These are phyloP conservation scores for Microcebus lehilahytsara DNA, from an alignment of 2,113 vertebrate genomes.

Conservation along the genomic window DNA sequence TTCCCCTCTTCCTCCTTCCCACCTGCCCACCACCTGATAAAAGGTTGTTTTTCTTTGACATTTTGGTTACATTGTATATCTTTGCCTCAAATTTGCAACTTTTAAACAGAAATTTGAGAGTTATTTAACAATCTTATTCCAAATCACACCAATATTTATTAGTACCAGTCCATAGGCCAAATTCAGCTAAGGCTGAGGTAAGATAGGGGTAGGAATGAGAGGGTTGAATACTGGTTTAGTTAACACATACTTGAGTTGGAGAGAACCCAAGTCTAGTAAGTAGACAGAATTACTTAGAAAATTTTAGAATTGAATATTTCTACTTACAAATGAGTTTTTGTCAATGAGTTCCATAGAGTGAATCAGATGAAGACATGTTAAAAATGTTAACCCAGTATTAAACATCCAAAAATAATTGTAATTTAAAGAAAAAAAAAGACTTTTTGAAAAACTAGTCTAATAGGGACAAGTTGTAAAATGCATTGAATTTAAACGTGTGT, in stretches of 20 bases:
- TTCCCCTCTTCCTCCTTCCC: too few relatives aligned
- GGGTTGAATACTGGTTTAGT: not conserved
- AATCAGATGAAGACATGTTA: not conserved
- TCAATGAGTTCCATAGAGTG: not conserved
- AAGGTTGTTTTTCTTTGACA: too few relatives aligned
- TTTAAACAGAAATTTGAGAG: not conserved
- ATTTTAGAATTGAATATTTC: not conserved
- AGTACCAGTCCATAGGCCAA: not conserved
- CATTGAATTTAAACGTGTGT: not conserved
- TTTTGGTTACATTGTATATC: too few relatives aligned
- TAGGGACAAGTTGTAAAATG: not conserved
- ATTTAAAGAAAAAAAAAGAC: not conserved
- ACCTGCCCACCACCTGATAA: too few relatives aligned
- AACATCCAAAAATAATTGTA: not conserved
- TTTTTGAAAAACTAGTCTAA: not conserved
- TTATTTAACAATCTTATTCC: not conserved
- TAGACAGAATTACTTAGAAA: not conserved
- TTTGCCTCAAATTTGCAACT: not conserved
- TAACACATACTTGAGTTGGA: not conserved
- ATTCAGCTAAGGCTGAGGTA: not conserved
- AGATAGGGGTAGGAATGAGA: too few relatives aligned
- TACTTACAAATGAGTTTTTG: not conserved
- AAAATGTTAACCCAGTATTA: not conserved
- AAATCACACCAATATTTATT: not conserved
- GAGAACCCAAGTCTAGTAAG: not conserved